These are phyloP conservation scores for Ficedula albicollis DNA, from an alignment of 2,797 vertebrate genomes.

Conservation along the genomic window DNA sequence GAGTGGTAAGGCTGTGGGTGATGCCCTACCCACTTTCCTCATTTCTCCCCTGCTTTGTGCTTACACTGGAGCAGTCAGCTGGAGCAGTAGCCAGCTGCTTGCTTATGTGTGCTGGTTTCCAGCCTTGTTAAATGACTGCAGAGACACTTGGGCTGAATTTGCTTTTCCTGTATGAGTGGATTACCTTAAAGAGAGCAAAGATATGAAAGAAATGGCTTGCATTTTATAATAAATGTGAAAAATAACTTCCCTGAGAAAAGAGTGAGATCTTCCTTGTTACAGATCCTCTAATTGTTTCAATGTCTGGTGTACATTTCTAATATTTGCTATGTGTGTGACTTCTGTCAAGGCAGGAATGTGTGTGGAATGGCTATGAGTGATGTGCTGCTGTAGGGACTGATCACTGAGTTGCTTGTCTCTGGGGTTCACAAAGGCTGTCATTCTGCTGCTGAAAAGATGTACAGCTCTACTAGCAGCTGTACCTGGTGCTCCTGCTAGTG, in stretches of 20 bases:
- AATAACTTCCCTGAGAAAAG: neutral
- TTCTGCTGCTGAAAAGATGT: neutral
- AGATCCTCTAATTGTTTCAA: accelerated
- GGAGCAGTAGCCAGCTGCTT: neutral
- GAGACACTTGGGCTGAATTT: neutral
- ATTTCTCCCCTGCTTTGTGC: neutral
- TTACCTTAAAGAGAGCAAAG: neutral
- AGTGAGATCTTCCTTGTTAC: neutral
- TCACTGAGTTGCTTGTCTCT: neutral
- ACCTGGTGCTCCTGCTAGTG: neutral
- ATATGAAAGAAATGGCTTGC: neutral
- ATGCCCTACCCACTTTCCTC: neutral
- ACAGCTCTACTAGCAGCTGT: neutral
- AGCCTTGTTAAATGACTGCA: neutral
- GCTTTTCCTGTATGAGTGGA: accelerated
- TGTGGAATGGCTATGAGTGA: neutral
- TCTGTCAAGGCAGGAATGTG: neutral
- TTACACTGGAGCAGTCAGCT: neutral
- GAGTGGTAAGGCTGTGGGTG: neutral
- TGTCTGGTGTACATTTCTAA: neutral
- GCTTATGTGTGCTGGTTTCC: neutral
- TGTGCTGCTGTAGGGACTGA: neutral
- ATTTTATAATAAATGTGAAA: neutral
- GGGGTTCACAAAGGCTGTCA: neutral
- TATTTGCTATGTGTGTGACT: neutral